Conservation (phyloP, 2,888 invertebrate genomes). For the Hermaeophaga mercurialis region DNA sequence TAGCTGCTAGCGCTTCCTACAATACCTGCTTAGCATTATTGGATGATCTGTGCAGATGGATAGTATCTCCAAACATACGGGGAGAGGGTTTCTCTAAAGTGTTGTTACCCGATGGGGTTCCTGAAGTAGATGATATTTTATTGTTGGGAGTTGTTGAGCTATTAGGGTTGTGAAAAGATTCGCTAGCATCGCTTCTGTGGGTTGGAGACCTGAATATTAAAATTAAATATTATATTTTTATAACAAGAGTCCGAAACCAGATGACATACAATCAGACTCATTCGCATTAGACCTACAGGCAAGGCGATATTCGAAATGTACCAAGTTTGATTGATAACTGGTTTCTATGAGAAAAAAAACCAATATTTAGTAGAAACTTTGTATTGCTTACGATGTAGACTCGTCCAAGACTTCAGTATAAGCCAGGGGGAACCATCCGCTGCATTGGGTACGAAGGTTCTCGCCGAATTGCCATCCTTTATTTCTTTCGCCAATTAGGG, state of each 20-base stretch:
- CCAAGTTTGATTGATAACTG: too few relatives aligned
- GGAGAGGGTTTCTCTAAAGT: conserved; percentile 62
- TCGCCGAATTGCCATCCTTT: conserved; percentile 99
- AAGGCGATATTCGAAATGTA: too few relatives aligned
- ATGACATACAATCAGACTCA: too few relatives aligned
- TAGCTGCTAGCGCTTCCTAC: conserved; percentile 40
- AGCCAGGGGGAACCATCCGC: conserved; percentile 96
- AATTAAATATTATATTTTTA: background rate
- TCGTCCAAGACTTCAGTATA: conserved; percentile 84
- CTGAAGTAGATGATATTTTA: conserved; percentile 47
- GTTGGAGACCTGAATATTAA: conserved; percentile 41
- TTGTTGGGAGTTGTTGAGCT: conserved; percentile 43
- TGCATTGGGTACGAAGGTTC: conserved; percentile 86
- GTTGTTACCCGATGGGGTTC: conserved; percentile 55
- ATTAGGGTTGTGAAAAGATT: conserved; percentile 32
- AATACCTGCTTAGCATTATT: conserved; percentile 60
- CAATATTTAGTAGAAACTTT: too few relatives aligned
- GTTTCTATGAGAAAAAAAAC: too few relatives aligned
- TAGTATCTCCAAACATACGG: conserved; percentile 77
- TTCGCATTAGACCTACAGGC: too few relatives aligned
- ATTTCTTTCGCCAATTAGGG: conserved; percentile 85
- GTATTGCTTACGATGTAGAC: conserved; percentile 65
- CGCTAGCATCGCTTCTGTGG: conserved; percentile 46
- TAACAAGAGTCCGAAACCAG: too few relatives aligned
- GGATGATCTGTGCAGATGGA: conserved; percentile 61